Conservation (phyloP, 2,113 vertebrate species). For the Corynorhinus townsendii region DNA sequence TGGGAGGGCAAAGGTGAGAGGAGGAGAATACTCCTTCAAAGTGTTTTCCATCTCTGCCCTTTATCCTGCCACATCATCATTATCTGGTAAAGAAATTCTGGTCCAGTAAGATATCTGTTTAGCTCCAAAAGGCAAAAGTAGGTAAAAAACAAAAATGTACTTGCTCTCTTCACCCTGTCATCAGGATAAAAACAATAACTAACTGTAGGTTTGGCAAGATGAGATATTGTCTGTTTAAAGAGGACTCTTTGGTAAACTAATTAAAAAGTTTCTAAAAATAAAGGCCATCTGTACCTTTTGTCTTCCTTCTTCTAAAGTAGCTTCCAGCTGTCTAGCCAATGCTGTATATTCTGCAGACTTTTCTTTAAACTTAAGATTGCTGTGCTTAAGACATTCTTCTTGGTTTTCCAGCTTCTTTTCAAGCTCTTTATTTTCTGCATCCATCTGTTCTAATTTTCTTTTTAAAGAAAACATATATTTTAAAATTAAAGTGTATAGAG, state of each 20-base stretch:
- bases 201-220: constrained; percentile 25
- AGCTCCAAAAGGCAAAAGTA: constrained; percentile 21
- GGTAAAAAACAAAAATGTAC: constrained; percentile 49
- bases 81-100: background rate
- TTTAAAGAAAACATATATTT: constrained; percentile 46
- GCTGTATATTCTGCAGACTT: constrained; percentile 82
- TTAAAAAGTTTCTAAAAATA: constrained; percentile 57
- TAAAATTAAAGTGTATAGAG: background rate
- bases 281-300: constrained; percentile 82
- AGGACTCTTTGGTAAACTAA: background rate
- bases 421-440: constrained; percentile 86
- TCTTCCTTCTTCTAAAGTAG: constrained; percentile 83
- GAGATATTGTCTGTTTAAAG: constrained; percentile 36
- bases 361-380: constrained; percentile 82
- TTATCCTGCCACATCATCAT: background rate
- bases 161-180: constrained; percentile 44
- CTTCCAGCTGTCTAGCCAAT: constrained; percentile 85
- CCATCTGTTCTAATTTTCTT: constrained; percentile 84
- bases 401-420: constrained; percentile 82
- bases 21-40: background rate
- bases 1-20: background rate
- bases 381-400: constrained; percentile 83
- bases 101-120: constrained; percentile 3
- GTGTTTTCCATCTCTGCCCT: background rate
- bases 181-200: constrained; percentile 43